A percentile compares a stretch with the other conserved stretches of the same genome.
These are phyloP conservation scores for Nephrotoma appendiculata DNA, from an alignment of 2,888 invertebrate species.

Conservation along the genomic window DNA sequence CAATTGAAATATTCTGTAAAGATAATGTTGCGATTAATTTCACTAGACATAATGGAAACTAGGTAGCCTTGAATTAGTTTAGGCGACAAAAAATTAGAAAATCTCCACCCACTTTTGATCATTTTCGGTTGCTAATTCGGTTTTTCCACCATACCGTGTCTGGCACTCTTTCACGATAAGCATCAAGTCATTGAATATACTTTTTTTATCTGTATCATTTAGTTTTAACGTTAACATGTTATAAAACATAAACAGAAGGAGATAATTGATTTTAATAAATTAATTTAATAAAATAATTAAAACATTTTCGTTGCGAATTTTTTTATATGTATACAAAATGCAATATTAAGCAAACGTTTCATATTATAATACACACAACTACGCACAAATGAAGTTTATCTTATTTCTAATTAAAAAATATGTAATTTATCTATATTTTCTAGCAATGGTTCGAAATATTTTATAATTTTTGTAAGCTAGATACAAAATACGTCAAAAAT, in stretches of 20 bases:
- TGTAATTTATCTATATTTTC: too few species aligned
- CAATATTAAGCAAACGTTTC: neutral
- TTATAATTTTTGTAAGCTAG: neutral
- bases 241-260: neutral
- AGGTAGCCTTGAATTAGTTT: neutral
- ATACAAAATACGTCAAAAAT: neutral
- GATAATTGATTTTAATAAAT: neutral
- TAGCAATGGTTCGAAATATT: neutral
- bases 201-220: slow-evolving; percentile 16
- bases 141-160: slow-evolving; percentile 70
- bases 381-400: too few species aligned
- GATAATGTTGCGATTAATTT: neutral
- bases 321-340: neutral
- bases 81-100: neutral
- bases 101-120: slow-evolving; percentile 40
- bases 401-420: too few species aligned
- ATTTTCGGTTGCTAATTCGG: slow-evolving; percentile 80
- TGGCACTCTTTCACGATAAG: slow-evolving; percentile 42
- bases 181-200: slow-evolving; percentile 24
- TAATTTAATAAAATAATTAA: neutral
- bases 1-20: slow-evolving; percentile 38
- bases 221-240: neutral
- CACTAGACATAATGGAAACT: neutral
- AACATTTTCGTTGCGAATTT: neutral
- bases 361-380: too few species aligned